Evolutionary conservation across 2,888 invertebrate species (phyloP), one percentile per base, ranked within the genome.

Genomic region (Drosophila rellima): DNA sequence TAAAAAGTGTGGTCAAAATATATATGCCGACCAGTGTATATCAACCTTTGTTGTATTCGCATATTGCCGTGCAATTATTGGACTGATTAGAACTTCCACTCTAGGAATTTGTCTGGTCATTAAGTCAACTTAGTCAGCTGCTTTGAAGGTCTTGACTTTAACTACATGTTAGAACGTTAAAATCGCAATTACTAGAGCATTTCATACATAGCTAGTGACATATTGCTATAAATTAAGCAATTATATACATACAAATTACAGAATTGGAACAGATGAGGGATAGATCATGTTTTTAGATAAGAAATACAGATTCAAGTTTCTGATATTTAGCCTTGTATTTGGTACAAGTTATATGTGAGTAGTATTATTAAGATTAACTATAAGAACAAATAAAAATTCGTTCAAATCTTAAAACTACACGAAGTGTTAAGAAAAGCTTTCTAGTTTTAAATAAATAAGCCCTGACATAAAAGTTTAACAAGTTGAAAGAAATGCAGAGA

Each of bases 71-170:
- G 55, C 35, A 33, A 40, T 51, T 47, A 47, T 45, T 23, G 47
- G 18, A 37, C 37, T 59, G 74, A 76, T 67, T 71, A 59, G 66
- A 75, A 44, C 31, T 50, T 37, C 23, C 42, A 44, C 11, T 15
- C 4, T n/a, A 39, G 40, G 10, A 63, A 76, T 60, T 60, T 44
- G 44, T 64, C 15, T 15, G 68, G 72, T 75, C 68, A 75, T 59
- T 61, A 26, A 33, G 17, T 56, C 52, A 42, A 70, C 63, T 76
- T 72, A 45, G 60, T 75, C 68, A 60, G 57, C 50, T 70, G 54
- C 20, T 37, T 20, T 35, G 56, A 76, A 72, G 72, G 55, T 72
- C 51, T 71, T 48, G 42, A 55, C 26, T 35, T 51, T 69, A 69
- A 73, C 72, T 61, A 42, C 52, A 42, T 33, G 45, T 40, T 13